Evolutionary conservation across 2,113 vertebrate genomes (phyloP).

Genomic region (Cyprinodon tularosa): DNA sequence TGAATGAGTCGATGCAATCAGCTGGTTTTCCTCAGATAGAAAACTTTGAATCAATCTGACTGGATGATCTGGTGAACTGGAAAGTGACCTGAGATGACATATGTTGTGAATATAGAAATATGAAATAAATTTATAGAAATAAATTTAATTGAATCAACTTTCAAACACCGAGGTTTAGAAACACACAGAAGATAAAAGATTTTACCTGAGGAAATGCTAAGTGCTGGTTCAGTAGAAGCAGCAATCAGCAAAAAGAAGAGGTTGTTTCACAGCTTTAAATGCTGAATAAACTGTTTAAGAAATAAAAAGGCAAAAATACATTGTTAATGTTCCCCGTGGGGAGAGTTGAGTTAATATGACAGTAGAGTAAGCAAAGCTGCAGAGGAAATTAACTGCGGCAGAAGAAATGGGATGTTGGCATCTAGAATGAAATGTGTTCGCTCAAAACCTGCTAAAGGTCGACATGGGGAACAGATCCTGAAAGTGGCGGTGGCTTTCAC

Average conservation of each 20-base stretch:
- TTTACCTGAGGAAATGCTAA: neutral
- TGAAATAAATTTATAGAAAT: too few species aligned
- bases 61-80: too few species aligned
- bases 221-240: neutral
- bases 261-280: neutral
- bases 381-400: constrained; percentile 1
- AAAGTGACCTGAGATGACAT: too few species aligned
- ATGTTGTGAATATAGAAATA: too few species aligned
- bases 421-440: neutral
- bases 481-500: neutral
- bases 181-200: neutral
- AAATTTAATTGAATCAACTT: neutral
- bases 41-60: too few species aligned
- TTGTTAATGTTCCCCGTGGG: constrained; percentile 11
- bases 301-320: constrained; percentile 9
- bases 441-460: neutral
- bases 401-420: constrained; percentile 4
- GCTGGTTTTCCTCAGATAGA: too few species aligned
- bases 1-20: too few species aligned
- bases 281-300: neutral
- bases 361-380: neutral
- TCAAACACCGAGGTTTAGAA: neutral
- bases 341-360: constrained; percentile 22
- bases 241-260: neutral
- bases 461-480: neutral